Evolutionary conservation across 1,140 invertebrate genomes (phyloP), one percentile per base, ranked within the genome.

Genomic region (Drosophila setifemur): DNA sequence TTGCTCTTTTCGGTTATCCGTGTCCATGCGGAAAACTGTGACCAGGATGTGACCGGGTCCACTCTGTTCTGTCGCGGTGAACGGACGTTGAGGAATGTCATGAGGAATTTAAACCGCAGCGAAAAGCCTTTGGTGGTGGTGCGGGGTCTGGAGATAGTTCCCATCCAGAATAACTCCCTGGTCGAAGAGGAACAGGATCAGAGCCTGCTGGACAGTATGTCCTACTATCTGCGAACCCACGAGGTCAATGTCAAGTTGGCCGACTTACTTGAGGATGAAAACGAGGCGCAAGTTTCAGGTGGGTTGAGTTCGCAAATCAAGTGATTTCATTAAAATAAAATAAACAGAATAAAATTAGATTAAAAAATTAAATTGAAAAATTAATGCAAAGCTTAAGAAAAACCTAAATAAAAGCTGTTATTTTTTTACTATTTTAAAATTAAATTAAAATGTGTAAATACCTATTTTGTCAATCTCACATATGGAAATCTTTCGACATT

Each of bases 161-260:
- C 81, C 1, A 25, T 76, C n/a, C 55, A 11, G 0, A 85, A 79
- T 33, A 49, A 23, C 29, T 55, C 52, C 0, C 3, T 28, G 4
- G 1, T 5, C 1, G 55, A 35, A 3, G 52, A 54, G 1, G 23
- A 71, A 2, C 37, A n/a, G 6, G 54, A 53, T 0, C 19, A 28
- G 4, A 48, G 72, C 1, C 45, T 90, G 6, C 52, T 94, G 19
- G 93, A 91, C 1, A 91, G 92, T 1, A 81, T 95, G 31, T 91
- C 94, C 11, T 92, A 92, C 48, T 95, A 95, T 70, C 76, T 95
- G 1, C 92, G 93, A 60, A 93, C 91, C 5, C 93, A 95, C 71
- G 95, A 96, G 71, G 76, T 96, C 1, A 92, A 94, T 67, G 93
- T 96, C 3, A 94, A 93, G 60, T 88, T 96, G 37, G 93, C 93